phyloP scores from a whole-genome alignment of 2,888 invertebrate species.

The Pyrrhosoma nymphula region DNA sequence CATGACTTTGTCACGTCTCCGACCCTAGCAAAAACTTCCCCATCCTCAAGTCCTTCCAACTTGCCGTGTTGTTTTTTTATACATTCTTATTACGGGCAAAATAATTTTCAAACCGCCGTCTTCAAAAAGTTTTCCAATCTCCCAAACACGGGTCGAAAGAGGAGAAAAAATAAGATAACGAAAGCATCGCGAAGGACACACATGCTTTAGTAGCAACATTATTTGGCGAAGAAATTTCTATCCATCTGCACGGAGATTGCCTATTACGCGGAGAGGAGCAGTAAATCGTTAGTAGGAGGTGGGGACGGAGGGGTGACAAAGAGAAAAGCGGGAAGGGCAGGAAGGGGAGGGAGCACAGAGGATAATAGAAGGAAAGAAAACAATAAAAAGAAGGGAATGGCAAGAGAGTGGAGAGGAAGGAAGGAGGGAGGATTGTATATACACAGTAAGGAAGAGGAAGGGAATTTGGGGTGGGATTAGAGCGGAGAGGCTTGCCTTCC shows the following conservation, averaged over 20 bases:
- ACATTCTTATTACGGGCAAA: conserved; percentile 27
- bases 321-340: not conserved
- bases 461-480: conserved; percentile 41
- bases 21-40: not conserved
- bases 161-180: conserved; percentile 17
- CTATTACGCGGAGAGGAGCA: conserved; percentile 59
- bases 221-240: conserved; percentile 60
- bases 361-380: not conserved
- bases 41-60: conserved; percentile 7
- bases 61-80: not conserved
- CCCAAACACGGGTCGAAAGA: conserved; percentile 18
- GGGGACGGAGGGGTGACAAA: not conserved
- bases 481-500: not conserved
- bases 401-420: not conserved
- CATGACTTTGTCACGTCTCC: conserved; percentile 36
- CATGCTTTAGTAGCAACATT: conserved; percentile 34
- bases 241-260: conserved; percentile 52
- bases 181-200: conserved; percentile 19
- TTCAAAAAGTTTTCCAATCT: conserved; percentile 46
- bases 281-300: conserved; percentile 36
- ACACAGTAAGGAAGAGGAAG: not conserved
- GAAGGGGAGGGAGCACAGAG: not conserved
- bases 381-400: not conserved
- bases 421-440: not conserved
- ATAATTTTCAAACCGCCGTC: conserved; percentile 50